A percentile compares a stretch with the other conserved stretches of the same genome.
Conservation (phyloP, 2,888 invertebrate species). For the Hoplodrina blanda region DNA sequence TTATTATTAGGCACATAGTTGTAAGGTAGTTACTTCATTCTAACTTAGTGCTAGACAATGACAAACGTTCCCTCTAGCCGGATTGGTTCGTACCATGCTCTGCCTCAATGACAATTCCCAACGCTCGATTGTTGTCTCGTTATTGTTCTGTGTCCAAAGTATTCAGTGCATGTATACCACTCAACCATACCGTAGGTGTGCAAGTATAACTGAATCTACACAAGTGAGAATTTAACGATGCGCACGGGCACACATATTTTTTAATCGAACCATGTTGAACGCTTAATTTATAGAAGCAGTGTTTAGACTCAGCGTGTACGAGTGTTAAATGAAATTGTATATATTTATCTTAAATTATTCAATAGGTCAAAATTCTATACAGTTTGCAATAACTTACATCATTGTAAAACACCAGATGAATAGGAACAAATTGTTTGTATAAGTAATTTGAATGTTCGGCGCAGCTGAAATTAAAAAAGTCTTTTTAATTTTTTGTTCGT, state of each 20-base stretch:
- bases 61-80: slow-evolving; percentile 41
- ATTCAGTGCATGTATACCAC: slow-evolving; percentile 80
- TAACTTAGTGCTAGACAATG: slow-evolving; percentile 43
- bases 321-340: background rate
- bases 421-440: slow-evolving; percentile 23
- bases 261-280: slow-evolving; percentile 34
- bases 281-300: slow-evolving; percentile 15
- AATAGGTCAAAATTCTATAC: slow-evolving; percentile 6
- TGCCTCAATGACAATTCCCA: slow-evolving; percentile 69
- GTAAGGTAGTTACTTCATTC: slow-evolving; percentile 28
- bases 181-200: slow-evolving; percentile 69
- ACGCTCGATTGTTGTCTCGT: slow-evolving; percentile 69
- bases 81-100: slow-evolving; percentile 40
- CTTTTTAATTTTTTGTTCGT: background rate
- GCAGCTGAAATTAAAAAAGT: slow-evolving; percentile 17
- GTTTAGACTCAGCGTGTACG: background rate
- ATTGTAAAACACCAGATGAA: slow-evolving; percentile 9
- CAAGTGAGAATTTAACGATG: slow-evolving; percentile 43
- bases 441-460: slow-evolving; percentile 27
- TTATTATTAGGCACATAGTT: too few relatives aligned
- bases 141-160: slow-evolving; percentile 74
- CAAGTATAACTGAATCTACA: slow-evolving; percentile 38
- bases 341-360: slow-evolving; percentile 11
- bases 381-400: slow-evolving; percentile 18
- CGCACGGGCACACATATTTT: slow-evolving; percentile 28